Evolutionary conservation across 2,797 vertebrate species (phyloP), one percentile per base, ranked within the genome.

Genomic region (Telmatherina bonti): DNA sequence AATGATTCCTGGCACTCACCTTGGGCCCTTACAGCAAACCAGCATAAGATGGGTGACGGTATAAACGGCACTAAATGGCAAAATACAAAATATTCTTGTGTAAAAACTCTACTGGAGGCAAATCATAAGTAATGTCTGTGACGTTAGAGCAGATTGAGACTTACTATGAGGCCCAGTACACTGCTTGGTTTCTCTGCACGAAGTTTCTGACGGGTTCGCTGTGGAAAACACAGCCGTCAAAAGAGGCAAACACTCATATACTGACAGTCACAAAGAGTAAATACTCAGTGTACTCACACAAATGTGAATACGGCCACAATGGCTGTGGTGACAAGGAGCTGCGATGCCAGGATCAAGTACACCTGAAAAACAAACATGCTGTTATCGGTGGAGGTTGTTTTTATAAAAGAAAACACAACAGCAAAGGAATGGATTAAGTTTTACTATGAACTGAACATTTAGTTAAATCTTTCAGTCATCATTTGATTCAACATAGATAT

Each of bases 131-230:
- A 13, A 36, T 2, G 16, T 43, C 20, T 5, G 9, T 0, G 27
- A 43, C 0, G 18, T 20, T n/a, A 30, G 2, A 6, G 35, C n/a
- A 53, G 6, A 67, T 52, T 2, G 29, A 69, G 47, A 82, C 97
- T 97, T 90, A 98, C 97, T 95, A 98, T 13, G 97, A 98, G 1
- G 90, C 90, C 1, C 96, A 99, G 89, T 97, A 97, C 59, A 99
- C 1, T 0, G 91, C 95, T 0, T 35, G 53, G 26, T 97, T 96
- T 3, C 0, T 8, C 76, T 0, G 67, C 18, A 98, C 95, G 0
- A 96, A 98, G 0, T 0, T 0, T 15, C 45, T 60, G 22, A 98
- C 95, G 0, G 95, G 92, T 0, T 88, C 0, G 45, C 97, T 98
- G 90, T 27, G 62, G 72, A 27, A 63, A 38, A 59, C 24, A 80